Percentiles rank a stretch among this genome's conserved stretches.
phyloP scores from a whole-genome alignment of 2,797 vertebrate genomes.

The Takifugu ocellatus region DNA sequence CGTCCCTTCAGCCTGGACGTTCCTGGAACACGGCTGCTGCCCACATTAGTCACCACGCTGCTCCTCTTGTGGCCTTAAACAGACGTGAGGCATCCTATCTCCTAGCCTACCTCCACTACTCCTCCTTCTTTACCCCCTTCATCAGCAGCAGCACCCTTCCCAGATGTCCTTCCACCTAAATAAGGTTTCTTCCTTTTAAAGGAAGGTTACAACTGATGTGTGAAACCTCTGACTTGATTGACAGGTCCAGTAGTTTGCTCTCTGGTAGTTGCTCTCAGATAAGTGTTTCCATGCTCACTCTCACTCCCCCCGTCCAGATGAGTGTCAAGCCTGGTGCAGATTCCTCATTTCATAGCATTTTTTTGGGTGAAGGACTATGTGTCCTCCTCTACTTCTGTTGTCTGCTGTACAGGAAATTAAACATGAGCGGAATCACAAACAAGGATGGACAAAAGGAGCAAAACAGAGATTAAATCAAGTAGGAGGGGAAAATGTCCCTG shows the following conservation, averaged over 20 bases:
- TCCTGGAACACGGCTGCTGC: too few relatives aligned
- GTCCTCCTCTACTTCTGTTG: conserved; percentile 35
- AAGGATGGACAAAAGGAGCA: conserved; percentile 4
- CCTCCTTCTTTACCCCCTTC: not conserved
- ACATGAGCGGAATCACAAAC: conserved; percentile 10
- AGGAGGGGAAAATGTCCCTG: too few relatives aligned
- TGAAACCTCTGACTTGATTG: too few relatives aligned
- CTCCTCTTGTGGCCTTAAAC: conserved; percentile 1
- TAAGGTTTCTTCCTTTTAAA: too few relatives aligned
- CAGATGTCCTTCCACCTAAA: not conserved
- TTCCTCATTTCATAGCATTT: conserved; percentile 43
- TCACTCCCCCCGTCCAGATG: not conserved
- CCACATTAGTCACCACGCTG: too few relatives aligned
- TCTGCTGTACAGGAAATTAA: conserved; percentile 19
- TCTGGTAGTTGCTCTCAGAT: too few relatives aligned
- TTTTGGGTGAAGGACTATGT: conserved; percentile 1
- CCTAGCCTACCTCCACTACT: not conserved
- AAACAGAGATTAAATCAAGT: conserved; percentile 28
- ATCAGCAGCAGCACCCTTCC: not conserved
- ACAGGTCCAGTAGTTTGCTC: too few relatives aligned
- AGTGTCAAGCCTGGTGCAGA: conserved; percentile 10
- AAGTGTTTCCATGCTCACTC: too few relatives aligned
- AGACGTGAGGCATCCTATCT: conserved; percentile 2
- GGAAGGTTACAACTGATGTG: too few relatives aligned
- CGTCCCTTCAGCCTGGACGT: too few relatives aligned